These are phyloP conservation scores for Cataglyphis cursor DNA, from an alignment of 2,888 invertebrate species.

Conservation along the genomic window DNA sequence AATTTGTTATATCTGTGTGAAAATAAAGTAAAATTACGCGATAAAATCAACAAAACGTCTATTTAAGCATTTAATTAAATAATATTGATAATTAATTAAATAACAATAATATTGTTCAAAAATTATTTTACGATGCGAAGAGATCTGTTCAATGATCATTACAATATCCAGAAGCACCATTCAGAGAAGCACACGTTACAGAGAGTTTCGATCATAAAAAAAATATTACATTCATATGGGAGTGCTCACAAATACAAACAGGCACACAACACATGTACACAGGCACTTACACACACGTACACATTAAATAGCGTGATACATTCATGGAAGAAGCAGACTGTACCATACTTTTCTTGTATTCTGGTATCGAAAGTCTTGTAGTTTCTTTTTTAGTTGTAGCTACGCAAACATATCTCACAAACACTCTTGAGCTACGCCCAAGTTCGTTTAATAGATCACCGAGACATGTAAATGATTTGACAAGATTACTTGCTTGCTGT, in stretches of 20 bases:
- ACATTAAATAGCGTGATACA: constrained; percentile 36
- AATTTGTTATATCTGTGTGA: background rate
- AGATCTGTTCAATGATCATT: constrained; percentile 48
- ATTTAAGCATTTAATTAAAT: background rate
- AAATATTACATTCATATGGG: constrained; percentile 48
- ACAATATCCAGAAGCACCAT: constrained; percentile 52
- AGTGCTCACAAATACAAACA: constrained; percentile 53
- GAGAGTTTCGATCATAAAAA: constrained; percentile 32
- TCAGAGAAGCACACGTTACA: constrained; percentile 49
- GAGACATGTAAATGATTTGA: constrained; percentile 29
- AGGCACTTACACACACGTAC: constrained; percentile 39
- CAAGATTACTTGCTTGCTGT: constrained; percentile 34
- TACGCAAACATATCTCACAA: constrained; percentile 61
- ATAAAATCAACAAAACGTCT: background rate
- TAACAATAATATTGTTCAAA: background rate
- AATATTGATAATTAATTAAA: background rate
- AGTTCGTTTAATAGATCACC: constrained; percentile 55
- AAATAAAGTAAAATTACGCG: background rate
- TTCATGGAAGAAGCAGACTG: constrained; percentile 20
- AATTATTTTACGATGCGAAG: constrained; percentile 42
- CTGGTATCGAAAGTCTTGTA: constrained; percentile 53
- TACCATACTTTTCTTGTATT: constrained; percentile 46
- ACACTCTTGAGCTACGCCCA: constrained; percentile 29
- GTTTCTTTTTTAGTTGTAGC: constrained; percentile 65
- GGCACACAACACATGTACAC: constrained; percentile 43